Evolutionary conservation across 2,888 invertebrate genomes (phyloP), one percentile per base, ranked within the genome.

Genomic region (Pseudeuparius sepicola): DNA sequence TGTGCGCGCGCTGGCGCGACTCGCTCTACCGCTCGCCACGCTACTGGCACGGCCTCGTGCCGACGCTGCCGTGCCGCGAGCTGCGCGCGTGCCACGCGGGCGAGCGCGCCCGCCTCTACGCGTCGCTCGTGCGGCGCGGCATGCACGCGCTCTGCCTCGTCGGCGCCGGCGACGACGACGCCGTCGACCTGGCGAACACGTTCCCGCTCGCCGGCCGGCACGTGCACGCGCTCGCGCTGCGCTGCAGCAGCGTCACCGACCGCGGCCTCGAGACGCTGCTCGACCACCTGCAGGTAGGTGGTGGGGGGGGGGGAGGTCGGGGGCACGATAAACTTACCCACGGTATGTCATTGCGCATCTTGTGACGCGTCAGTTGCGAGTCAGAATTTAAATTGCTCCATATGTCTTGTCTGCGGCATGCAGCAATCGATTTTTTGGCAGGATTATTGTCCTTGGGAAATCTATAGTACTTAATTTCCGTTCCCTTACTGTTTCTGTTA

Each of bases 161-260:
- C 45, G 87, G 87, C 6, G 90, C 90, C 16, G 78, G 80, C 9
- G 93, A 93, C 59, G 87, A 87, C 54, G 92, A 93, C 62, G 79
- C 89, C 32, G 68, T 82, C 42, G 90, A 92, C 63, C 75, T 92
- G 54, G 83, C 88, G 43, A 80, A 81, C 57, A 80, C 83, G 48
- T 89, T 87, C 58, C 83, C 89, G 3, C 64, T 82, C 48, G 82
- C 85, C 32, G 77, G 82, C 43, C 79, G 85, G 53, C 84, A 87
- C 56, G 72, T 92, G 46, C 83, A 87, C 54, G 84, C 85, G 38
- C 70, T 93, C 44, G 78, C 84, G 53, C 69, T 94, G 49, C 75
- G 87, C 53, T 89, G 89, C 57, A 89, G 88, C 54, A 88, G 89
- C 52, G 75, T 93, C 56, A 87, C 86, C 17, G 93, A 94, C 66